Percentiles rank a stretch among this genome's conserved stretches.
Conservation (phyloP, 2,888 invertebrate genomes). For the Vesta saturnalis region DNA sequence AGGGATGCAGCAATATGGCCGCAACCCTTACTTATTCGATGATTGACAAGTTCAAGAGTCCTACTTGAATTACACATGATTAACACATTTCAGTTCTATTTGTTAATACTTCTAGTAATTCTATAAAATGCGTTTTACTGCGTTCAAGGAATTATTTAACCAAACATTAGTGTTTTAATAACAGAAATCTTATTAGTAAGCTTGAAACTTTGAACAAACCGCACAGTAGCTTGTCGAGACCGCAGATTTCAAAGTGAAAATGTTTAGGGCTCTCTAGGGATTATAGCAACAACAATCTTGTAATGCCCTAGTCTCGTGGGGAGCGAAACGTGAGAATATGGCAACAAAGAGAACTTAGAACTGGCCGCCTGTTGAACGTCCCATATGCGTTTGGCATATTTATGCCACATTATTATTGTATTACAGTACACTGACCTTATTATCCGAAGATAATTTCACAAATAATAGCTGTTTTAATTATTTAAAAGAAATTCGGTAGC, state of each 20-base stretch:
- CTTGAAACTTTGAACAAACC: constrained; percentile 49
- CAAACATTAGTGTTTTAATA: constrained; percentile 18
- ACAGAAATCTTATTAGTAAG: constrained; percentile 37
- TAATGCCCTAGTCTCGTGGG: constrained; percentile 55
- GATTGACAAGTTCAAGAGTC: constrained; percentile 60
- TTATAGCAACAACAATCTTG: constrained; percentile 60
- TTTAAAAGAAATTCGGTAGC: no score
- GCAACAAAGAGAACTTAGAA: constrained; percentile 52
- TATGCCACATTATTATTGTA: constrained; percentile 35
- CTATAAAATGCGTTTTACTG: neutral
- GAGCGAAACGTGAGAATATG: constrained; percentile 58
- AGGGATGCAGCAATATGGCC: constrained; percentile 58
- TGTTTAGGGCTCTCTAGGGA: constrained; percentile 57
- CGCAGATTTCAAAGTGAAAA: constrained; percentile 57
- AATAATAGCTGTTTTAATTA: no score
- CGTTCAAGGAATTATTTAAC: constrained; percentile 4
- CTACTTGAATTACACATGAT: constrained; percentile 54
- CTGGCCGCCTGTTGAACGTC: constrained; percentile 57
- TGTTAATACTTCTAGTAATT: constrained; percentile 4
- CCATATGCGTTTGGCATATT: constrained; percentile 44
- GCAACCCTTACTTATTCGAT: constrained; percentile 56
- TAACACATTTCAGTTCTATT: neutral
- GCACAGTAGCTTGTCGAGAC: constrained; percentile 52
- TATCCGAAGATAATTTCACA: no score
- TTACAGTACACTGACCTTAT: constrained; percentile 10